phyloP scores from a whole-genome alignment of 2,113 vertebrate species.

The Thryonomys swinderianus region DNA sequence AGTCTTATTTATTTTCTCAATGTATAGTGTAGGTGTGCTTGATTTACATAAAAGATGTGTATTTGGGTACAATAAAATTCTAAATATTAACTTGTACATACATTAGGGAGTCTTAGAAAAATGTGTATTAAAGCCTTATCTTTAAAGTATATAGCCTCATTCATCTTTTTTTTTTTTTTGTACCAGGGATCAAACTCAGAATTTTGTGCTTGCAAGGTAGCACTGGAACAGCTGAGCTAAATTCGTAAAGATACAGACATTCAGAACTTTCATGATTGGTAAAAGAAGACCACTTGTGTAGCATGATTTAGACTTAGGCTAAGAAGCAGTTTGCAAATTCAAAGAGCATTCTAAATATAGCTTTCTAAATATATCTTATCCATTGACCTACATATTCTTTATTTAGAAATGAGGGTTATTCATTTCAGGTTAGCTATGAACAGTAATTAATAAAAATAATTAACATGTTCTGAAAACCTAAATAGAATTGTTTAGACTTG shows the following conservation, averaged over 20 bases:
- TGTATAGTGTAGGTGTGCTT: neutral
- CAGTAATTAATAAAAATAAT: conserved; percentile 77
- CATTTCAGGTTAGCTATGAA: conserved; percentile 72
- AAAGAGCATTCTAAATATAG: conserved; percentile 76
- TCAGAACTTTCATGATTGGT: conserved; percentile 42
- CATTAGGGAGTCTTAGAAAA: conserved; percentile 45
- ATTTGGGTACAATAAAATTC: conserved; percentile 40
- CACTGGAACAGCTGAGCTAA: too few species aligned
- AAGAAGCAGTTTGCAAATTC: conserved; percentile 70
- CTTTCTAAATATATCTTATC: conserved; percentile 70
- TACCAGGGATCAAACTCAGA: too few species aligned
- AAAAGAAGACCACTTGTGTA: conserved; percentile 38
- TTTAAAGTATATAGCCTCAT: conserved; percentile 35
- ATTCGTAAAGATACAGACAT: neutral
- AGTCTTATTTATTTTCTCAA: neutral
- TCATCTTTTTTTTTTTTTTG: neutral
- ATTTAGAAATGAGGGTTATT: conserved; percentile 75
- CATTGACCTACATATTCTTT: conserved; percentile 77
- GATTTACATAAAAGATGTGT: neutral
- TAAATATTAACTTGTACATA: conserved; percentile 40
- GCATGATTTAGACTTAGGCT: conserved; percentile 25
- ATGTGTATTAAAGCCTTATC: neutral
- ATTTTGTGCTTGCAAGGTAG: too few species aligned
- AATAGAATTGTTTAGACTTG: conserved; percentile 65
- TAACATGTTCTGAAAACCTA: conserved; percentile 71